phyloP scores from a whole-genome alignment of 2,797 vertebrate genomes.

The Champsocephalus gunnari region DNA sequence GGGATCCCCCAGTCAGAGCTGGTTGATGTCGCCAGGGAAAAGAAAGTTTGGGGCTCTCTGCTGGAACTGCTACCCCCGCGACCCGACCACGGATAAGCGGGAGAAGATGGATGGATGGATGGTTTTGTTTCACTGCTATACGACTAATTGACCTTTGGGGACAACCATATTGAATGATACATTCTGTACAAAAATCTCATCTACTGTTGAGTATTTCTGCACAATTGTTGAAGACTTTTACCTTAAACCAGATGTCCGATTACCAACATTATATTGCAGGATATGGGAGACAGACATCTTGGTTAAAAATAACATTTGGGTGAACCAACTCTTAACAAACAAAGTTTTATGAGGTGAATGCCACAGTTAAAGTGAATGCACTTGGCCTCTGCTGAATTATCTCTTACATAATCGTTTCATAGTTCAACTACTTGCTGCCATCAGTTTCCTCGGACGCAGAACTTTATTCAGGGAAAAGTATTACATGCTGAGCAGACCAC shows the following conservation, averaged over 20 bases:
- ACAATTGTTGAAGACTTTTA: not conserved
- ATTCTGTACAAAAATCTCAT: not conserved
- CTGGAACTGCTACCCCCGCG: no score
- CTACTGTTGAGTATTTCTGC: not conserved
- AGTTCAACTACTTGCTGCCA: conserved; percentile 24
- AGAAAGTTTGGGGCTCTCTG: no score
- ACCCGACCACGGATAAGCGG: no score
- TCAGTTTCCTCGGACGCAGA: not conserved
- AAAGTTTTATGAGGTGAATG: not conserved
- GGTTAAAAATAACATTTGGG: not conserved
- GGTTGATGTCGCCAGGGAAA: no score
- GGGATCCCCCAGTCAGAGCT: no score
- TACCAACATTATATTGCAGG: not conserved
- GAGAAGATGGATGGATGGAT: no score
- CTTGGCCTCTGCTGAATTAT: conserved; percentile 14
- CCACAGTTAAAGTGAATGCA: not conserved
- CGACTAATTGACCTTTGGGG: not conserved
- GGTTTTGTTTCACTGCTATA: not conserved
- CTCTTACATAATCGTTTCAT: conserved; percentile 37
- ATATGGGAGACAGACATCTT: not conserved
- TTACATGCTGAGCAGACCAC: conserved; percentile 13
- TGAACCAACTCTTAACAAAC: not conserved
- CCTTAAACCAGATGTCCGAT: not conserved
- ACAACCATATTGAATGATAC: not conserved
- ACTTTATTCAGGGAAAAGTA: conserved; percentile 10